These are phyloP conservation scores for Rhyacophila evoluta DNA, from an alignment of 2,888 invertebrate genomes.

Conservation along the genomic window DNA sequence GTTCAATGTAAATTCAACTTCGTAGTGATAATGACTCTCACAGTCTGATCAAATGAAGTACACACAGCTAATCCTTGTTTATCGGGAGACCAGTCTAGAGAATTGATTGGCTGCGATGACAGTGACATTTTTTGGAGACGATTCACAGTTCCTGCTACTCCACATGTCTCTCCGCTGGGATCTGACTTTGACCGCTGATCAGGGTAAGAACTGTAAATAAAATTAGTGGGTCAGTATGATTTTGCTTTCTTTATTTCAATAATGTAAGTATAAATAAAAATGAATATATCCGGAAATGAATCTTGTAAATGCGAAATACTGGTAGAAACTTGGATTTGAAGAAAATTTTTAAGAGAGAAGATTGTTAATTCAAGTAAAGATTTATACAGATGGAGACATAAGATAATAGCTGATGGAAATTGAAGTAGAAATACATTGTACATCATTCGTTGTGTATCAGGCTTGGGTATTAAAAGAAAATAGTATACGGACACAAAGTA, in stretches of 20 bases:
- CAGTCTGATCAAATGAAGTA: conserved; percentile 91
- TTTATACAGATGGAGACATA: too few species aligned
- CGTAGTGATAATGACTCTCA: conserved; percentile 88
- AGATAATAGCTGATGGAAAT: neutral
- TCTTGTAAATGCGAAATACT: too few species aligned
- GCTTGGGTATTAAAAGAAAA: too few species aligned
- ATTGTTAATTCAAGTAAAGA: too few species aligned
- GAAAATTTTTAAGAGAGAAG: too few species aligned
- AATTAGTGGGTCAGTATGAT: neutral
- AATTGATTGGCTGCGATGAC: conserved; percentile 89
- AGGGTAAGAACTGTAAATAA: conserved; percentile 79
- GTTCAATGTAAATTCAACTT: conserved; percentile 80
- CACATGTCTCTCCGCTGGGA: conserved; percentile 77
- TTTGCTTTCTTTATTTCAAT: too few species aligned
- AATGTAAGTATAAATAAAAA: too few species aligned
- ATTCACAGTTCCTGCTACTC: conserved; percentile 81
- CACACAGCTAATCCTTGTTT: conserved; percentile 89
- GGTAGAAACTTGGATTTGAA: too few species aligned
- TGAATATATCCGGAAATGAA: too few species aligned
- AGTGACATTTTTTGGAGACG: conserved; percentile 84
- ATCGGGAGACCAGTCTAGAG: conserved; percentile 93
- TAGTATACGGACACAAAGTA: too few species aligned
- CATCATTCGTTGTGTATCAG: too few species aligned
- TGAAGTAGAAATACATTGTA: too few species aligned
- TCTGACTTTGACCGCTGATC: conserved; percentile 78